Evolutionary conservation across 2,888 invertebrate genomes (phyloP), one percentile per base, ranked within the genome.

Genomic region (Orchesella flavescens): DNA sequence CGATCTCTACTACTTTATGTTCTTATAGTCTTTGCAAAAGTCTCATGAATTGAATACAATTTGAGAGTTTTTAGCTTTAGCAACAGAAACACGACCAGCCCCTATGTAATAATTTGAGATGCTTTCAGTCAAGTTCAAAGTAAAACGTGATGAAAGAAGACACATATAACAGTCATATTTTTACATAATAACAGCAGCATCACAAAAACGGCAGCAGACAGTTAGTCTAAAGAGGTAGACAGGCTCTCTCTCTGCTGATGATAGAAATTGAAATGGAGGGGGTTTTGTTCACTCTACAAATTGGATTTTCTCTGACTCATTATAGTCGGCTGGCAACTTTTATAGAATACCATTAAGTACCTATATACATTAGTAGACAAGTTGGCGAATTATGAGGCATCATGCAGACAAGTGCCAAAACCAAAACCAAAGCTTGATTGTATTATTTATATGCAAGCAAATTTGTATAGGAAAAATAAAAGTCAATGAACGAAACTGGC

Each of bases 271-370:
- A 76, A 76, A 76, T 57, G 57, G n/a, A 15, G 19, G n/a, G 15
- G 19, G 66, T 68, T 76, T 68, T 66, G 55, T 66, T 15, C 23
- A 17, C 57, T 15, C 1, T 65, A 7, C 9, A 77, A 77, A 77
- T 77, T 68, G 19, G 43, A 57, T 75, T 63, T 74, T 74, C 61
- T 68, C 68, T 77, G 68, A 68, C 55, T 69, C 77, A 77, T 77
- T 74, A 74, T 53, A 34, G 2, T 34, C 2, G 34, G 34, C 2
- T 34, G 2, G 34, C 34, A 34, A 34, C 3, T 34, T 34, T 34
- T 34, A 34, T 34, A 34, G 7, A 34, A 65, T 24, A 24, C 61
- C n/a, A 59, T n/a, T 59, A 17, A 13, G 43, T 49, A 43, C 21
- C 17, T 44, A 19, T 17, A 15, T 24, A 63, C 49, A 63, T 46